phyloP scores from a whole-genome alignment of 1,140 invertebrate genomes.

The Charaxes varanes region DNA sequence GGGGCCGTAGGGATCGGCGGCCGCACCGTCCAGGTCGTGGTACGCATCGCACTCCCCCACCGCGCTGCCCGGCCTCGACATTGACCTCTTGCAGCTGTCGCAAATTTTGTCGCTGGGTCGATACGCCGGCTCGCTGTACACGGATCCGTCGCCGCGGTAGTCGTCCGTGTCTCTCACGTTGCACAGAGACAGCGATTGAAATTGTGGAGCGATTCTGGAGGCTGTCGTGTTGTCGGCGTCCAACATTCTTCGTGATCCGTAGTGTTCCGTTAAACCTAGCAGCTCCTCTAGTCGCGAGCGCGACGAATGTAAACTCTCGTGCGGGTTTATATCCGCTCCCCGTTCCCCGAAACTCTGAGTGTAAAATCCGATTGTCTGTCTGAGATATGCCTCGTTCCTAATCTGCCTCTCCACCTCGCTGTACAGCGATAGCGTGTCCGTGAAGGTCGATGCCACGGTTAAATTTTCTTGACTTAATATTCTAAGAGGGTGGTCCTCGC shows the following conservation, averaged over 20 bases:
- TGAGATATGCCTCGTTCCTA: conserved; percentile 61
- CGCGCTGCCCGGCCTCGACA: conserved; percentile 82
- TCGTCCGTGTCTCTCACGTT: conserved; percentile 80
- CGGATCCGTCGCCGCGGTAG: conserved; percentile 81
- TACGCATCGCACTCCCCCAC: conserved; percentile 56
- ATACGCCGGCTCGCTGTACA: conserved; percentile 88
- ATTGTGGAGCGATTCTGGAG: conserved; percentile 65
- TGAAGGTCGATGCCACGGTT: conserved; percentile 90
- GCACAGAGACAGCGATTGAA: conserved; percentile 82
- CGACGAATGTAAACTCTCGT: conserved; percentile 55
- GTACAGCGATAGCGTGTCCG: conserved; percentile 85
- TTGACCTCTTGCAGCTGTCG: conserved; percentile 82
- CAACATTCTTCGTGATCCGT: conserved; percentile 48
- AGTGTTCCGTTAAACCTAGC: conserved; percentile 51
- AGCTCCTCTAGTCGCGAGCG: conserved; percentile 57
- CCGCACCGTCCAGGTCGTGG: conserved; percentile 68
- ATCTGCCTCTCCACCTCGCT: conserved; percentile 81
- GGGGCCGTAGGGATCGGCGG: conserved; percentile 61
- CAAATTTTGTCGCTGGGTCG: conserved; percentile 84
- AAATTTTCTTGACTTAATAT: conserved; percentile 93
- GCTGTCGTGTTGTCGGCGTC: conserved; percentile 38
- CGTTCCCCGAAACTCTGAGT: conserved; percentile 53
- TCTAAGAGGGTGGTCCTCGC: conserved; percentile 87
- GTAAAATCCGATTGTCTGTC: conserved; percentile 66
- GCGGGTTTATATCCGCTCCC: conserved; percentile 42